A percentile compares a stretch with the other conserved stretches of the same genome.
phyloP scores from a whole-genome alignment of 2,113 vertebrate genomes.

The Apteryx mantelli region DNA sequence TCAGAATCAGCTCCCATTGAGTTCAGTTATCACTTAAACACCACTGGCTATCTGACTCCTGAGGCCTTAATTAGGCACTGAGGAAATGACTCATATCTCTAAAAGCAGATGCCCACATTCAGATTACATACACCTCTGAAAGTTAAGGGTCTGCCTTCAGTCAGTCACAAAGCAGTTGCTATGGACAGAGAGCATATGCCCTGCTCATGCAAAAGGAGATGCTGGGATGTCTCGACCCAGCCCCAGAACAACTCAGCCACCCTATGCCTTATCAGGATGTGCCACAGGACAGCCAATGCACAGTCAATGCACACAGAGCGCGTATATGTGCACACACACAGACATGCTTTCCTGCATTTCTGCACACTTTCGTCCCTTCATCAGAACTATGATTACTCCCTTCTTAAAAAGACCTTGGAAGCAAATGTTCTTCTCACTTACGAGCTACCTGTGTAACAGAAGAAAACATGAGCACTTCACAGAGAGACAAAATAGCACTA shows the following conservation, averaged over 20 bases:
- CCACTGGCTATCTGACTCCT: background rate
- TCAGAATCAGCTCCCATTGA: background rate
- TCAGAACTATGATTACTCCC: background rate
- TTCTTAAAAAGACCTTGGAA: background rate
- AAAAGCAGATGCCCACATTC: background rate
- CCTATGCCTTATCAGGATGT: background rate
- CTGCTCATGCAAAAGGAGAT: background rate
- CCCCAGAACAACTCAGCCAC: background rate
- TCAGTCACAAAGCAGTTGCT: background rate
- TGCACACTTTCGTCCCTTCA: background rate
- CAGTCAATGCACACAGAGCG: accelerated
- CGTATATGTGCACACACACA: background rate
- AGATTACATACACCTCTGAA: background rate
- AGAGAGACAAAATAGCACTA: background rate
- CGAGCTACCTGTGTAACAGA: background rate
- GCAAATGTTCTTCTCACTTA: background rate
- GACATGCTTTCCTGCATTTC: background rate
- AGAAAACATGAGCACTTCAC: background rate
- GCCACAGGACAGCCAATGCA: background rate
- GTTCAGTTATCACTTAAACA: background rate
- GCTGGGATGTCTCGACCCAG: background rate
- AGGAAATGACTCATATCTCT: background rate
- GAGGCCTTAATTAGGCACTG: background rate
- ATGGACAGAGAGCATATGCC: background rate
- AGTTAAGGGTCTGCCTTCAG: background rate